Evolutionary conservation across 2,888 invertebrate genomes (phyloP).

Genomic region (Tetrapedia diversipes): DNA sequence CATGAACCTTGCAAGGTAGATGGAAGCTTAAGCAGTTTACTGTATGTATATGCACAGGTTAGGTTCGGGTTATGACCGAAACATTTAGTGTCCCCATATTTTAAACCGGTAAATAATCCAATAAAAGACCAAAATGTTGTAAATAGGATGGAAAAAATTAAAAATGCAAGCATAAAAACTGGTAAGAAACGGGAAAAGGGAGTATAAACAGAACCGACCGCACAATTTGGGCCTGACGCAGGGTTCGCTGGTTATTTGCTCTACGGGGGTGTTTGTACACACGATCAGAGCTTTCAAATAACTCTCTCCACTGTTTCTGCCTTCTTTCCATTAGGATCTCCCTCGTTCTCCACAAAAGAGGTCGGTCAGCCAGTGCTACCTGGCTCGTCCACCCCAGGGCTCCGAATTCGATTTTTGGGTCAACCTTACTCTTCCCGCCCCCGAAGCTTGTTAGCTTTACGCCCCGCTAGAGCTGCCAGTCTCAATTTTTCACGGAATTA

Average conservation of each 20-base stretch:
- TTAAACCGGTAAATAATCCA: no score
- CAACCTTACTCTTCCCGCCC: constrained; percentile 36
- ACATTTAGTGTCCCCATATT: no score
- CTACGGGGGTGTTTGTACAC: constrained; percentile 76
- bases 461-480: constrained; percentile 51
- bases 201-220: constrained; percentile 71
- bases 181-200: neutral
- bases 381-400: constrained; percentile 21
- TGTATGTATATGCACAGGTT: no score
- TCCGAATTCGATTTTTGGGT: constrained; percentile 54
- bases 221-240: constrained; percentile 76
- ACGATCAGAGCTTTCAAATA: constrained; percentile 54
- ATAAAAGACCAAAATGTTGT: no score
- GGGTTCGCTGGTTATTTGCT: constrained; percentile 76
- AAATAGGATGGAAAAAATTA: no score
- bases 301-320: constrained; percentile 15
- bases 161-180: neutral
- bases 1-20: no score
- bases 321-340: neutral
- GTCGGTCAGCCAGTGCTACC: constrained; percentile 35
- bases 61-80: no score
- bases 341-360: neutral
- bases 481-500: constrained; percentile 50
- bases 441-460: constrained; percentile 56
- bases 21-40: no score